Base-by-base conservation (phyloP, 2,113 vertebrate genomes). In the Pteropus alecto region DNA sequence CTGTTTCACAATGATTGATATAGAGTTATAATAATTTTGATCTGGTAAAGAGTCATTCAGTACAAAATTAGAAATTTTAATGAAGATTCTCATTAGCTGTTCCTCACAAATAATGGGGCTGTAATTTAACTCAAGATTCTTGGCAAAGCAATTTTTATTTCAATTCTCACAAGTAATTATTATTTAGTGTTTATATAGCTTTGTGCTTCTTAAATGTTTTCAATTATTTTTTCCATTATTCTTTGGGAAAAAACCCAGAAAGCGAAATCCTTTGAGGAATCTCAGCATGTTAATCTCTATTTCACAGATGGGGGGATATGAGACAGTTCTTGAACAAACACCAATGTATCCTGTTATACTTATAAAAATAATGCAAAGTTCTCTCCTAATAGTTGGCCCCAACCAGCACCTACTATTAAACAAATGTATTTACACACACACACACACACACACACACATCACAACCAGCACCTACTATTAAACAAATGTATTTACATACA, bases 141-240 rank as follows among this genome's bases (percentile, higher is more conserved):
- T 93, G 56, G 60, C 70, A 85, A 65, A 82, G 82, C 85, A 43
- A 43, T 95, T 73, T n/a, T 92, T 48, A 30, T 94, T 92, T 96
- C 70, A 81, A 19, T 94, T 94, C 96, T 97, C 43, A 81, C 48
- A 93, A 96, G 73, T 97, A 90, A 96, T 96, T 97, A 94, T 97
- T 96, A 85, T 90, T 96, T 96, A 90, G 28, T 94, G 81, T 83
- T 97, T 96, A 93, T 87, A 94, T 67, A 2, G 0, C 68, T 97
- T 97, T 94, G 77, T 79, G 73, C 83, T 96, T 95, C 56, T 35
- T 70, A 87, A 94, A 56, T 95, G 26, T 81, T 86, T 95, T 92
- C 76, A 94, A 93, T 93, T 93, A 82, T 84, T 90, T 97, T 87
- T 97, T 65, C n/a, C 70, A 85, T 84, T 95, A 81, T 54, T 63